Percentiles rank a stretch among this genome's conserved stretches.
phyloP scores from a whole-genome alignment of 2,797 vertebrate species.

The Tarsius wallacei region DNA sequence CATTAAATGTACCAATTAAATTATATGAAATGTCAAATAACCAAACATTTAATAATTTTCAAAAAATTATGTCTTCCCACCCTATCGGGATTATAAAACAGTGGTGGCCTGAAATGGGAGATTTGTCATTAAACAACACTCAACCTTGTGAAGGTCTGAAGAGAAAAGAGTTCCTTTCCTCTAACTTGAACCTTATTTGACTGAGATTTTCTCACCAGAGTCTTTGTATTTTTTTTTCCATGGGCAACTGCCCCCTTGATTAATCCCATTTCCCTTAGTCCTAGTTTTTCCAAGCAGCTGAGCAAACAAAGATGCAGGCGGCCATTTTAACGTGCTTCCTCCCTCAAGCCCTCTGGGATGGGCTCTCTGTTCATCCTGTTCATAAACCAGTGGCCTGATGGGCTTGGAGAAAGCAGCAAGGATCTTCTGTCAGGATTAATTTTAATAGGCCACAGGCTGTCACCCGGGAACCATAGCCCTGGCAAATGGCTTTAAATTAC shows the following conservation, averaged over 20 bases:
- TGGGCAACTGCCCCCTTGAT: constrained; percentile 86
- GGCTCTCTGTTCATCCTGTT: constrained; percentile 73
- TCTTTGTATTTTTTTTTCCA: constrained; percentile 76
- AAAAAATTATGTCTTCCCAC: background rate
- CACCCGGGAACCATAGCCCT: background rate
- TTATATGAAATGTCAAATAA: constrained; percentile 20
- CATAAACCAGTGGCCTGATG: background rate
- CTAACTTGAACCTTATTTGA: constrained; percentile 37
- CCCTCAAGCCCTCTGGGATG: constrained; percentile 66
- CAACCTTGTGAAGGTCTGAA: constrained; percentile 17
- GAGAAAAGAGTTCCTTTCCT: constrained; percentile 24
- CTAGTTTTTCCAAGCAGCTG: constrained; percentile 87
- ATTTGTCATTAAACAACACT: constrained; percentile 36
- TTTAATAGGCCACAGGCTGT: constrained; percentile 73
- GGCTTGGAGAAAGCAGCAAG: constrained; percentile 61
- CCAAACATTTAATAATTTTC: background rate
- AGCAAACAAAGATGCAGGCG: constrained; percentile 85
- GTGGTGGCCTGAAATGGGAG: constrained; percentile 6
- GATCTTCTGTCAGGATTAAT: constrained; percentile 71
- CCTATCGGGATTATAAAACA: constrained; percentile 47
- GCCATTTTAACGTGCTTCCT: constrained; percentile 84
- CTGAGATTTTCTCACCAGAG: constrained; percentile 83
- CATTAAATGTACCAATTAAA: constrained; percentile 51
- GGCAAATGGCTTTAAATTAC: constrained; percentile 71
- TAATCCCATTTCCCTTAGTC: constrained; percentile 86